Evolutionary conservation across 2,797 vertebrate species (phyloP).

Genomic region (Zenarchopterus dispar): DNA sequence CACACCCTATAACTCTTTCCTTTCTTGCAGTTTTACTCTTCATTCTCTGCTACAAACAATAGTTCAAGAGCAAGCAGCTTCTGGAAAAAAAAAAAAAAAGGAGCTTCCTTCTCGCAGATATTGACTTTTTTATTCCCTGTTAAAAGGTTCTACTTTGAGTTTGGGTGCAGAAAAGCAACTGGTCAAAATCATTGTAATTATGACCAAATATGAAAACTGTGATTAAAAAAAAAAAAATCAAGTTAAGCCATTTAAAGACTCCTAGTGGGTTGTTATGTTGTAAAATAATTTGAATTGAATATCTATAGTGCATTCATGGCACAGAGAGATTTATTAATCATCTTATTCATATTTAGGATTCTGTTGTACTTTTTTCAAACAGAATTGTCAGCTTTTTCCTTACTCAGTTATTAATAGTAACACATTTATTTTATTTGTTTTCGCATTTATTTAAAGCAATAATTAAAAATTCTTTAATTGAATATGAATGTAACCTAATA

Average conservation of each 20-base stretch:
- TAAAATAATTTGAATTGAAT: too few species aligned
- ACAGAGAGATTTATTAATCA: too few species aligned
- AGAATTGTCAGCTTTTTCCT: too few species aligned
- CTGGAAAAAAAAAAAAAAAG: conserved; percentile 45
- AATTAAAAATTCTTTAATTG: too few species aligned
- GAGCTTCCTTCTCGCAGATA: conserved; percentile 34
- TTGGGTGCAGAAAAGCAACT: conserved; percentile 37
- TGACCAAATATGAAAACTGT: conserved; percentile 23
- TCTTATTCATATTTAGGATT: too few species aligned
- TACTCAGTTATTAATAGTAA: too few species aligned
- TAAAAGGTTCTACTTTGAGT: conserved; percentile 56
- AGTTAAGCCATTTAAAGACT: conserved; percentile 22
- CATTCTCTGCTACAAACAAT: conserved; percentile 35
- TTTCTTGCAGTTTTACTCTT: background rate
- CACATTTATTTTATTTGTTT: too few species aligned
- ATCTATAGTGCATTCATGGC: too few species aligned
- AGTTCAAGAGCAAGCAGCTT: conserved; percentile 23
- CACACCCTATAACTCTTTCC: conserved; percentile 12
- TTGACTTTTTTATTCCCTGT: conserved; percentile 45
- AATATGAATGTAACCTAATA: too few species aligned
- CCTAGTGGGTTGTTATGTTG: background rate
- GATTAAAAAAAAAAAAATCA: conserved; percentile 12
- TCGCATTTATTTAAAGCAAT: too few species aligned
- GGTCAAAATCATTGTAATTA: conserved; percentile 31
- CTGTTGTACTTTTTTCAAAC: too few species aligned